Base-by-base conservation (phyloP, 2,888 invertebrate genomes). In the Cantharis rufa region DNA sequence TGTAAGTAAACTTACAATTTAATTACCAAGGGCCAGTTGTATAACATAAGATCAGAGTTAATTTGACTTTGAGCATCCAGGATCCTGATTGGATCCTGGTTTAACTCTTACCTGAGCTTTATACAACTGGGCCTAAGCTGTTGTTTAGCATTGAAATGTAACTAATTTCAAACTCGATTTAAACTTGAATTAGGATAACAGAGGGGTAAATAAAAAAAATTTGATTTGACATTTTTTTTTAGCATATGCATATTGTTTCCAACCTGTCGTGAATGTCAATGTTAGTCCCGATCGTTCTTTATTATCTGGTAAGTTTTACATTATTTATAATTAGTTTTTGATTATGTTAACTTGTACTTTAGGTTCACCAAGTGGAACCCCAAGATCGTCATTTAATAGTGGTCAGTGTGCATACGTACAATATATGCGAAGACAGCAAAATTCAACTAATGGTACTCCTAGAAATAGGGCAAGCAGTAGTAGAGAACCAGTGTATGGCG, bases 161-260 rank as follows among this genome's bases (percentile, higher is more conserved):
- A 24, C 21, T 4, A 21, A 21, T 21, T 24, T 7, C 21, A 24
- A 24, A 24, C 24, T 9, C 4, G 9, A 24, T 24, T n/a, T 7
- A 24, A 24, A 24, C 9, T 7, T 5, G 4, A 24, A 24, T 24
- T 24, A 24, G 9, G 24, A 7, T 24, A 24, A 24, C 9, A 24
- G 21, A 7, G 24, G 24, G 9, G 24, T 24, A 24, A 24, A 24
- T 24, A 24, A 18, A 2, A 18, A 18, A 18, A 0, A 28, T 28
- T 28, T 28, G 27, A 28, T 2, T n/a, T 10, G 3, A 24, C 7
- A 27, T 10, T 82, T 80, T 78, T 75, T 85, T 86, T 48, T 77
- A 88, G 88, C 85, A 13, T 88, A 88, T 80, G 85, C 87, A 5
- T 83, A 83, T 61, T 88, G 87, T 76, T 84, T 88, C 82, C 87